Evolutionary conservation across 2,797 vertebrate species (phyloP).

Genomic region (Lacerta bilineata): DNA sequence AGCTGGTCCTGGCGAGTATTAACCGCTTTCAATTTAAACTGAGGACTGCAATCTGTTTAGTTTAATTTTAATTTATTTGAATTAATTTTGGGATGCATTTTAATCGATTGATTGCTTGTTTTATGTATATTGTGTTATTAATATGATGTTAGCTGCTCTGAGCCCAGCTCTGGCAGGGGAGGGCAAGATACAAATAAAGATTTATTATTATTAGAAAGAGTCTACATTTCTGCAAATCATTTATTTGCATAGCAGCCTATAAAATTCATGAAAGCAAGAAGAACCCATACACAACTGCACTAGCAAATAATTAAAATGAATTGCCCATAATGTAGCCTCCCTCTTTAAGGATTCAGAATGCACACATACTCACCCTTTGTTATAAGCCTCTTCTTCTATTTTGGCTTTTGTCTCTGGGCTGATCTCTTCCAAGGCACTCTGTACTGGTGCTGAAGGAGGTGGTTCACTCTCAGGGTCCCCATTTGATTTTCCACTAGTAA

Average conservation of each 20-base stretch:
- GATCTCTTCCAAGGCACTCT: conserved; percentile 85
- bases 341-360: conserved; percentile 38
- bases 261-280: not conserved
- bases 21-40: too few relatives aligned
- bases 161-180: too few relatives aligned
- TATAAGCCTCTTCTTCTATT: conserved; percentile 93
- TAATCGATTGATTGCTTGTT: too few relatives aligned
- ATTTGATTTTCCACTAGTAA: conserved; percentile 89
- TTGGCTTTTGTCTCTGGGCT: conserved; percentile 90
- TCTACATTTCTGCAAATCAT: not conserved
- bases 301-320: conserved; percentile 15
- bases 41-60: too few relatives aligned
- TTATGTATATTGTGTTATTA: too few relatives aligned
- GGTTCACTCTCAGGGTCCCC: conserved; percentile 85
- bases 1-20: too few relatives aligned
- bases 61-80: too few relatives aligned
- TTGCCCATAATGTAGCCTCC: conserved; percentile 1
- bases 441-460: conserved; percentile 74
- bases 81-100: too few relatives aligned
- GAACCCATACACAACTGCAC: conserved; percentile 5
- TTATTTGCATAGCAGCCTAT: not conserved
- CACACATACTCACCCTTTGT: conserved; percentile 86
- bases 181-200: too few relatives aligned
- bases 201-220: not conserved
- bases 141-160: too few relatives aligned